Evolutionary conservation across 2,113 vertebrate genomes (phyloP).

Genomic region (Plectropomus leopardus): DNA sequence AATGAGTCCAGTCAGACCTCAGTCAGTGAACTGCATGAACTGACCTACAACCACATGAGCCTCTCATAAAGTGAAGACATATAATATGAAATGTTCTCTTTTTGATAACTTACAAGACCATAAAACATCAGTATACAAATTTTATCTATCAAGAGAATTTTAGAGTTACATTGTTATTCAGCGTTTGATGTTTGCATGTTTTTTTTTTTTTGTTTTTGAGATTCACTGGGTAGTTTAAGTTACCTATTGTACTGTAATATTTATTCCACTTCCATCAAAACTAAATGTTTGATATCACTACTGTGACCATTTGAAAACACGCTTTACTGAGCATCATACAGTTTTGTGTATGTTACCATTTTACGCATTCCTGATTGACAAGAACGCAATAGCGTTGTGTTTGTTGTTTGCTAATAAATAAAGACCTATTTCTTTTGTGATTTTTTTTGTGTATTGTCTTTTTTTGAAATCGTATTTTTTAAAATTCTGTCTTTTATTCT

Average conservation of each 20-base stretch:
- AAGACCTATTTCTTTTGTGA: neutral
- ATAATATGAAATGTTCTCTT: constrained; percentile 1
- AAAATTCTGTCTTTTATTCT: neutral
- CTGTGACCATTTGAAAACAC: neutral
- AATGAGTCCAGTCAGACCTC: constrained; percentile 16
- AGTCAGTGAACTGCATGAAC: neutral
- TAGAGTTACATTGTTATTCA: neutral
- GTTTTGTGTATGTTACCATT: constrained; percentile 1
- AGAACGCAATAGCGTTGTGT: neutral
- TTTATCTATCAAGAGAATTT: neutral
- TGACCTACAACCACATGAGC: neutral
- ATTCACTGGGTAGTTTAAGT: neutral
- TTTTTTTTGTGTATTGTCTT: neutral
- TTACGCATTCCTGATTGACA: constrained; percentile 24
- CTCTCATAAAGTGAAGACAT: neutral
- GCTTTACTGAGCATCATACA: neutral
- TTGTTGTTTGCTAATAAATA: constrained; percentile 25
- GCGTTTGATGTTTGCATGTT: neutral
- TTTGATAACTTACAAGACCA: constrained; percentile 3
- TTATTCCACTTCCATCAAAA: constrained; percentile 1
- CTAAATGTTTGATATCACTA: neutral
- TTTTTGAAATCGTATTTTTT: neutral
- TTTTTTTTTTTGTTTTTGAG: neutral
- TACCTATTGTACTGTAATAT: neutral
- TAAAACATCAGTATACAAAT: neutral